These are phyloP conservation scores for Oxygymnocypris stewartii DNA, from an alignment of 2,113 vertebrate genomes.

Conservation along the genomic window DNA sequence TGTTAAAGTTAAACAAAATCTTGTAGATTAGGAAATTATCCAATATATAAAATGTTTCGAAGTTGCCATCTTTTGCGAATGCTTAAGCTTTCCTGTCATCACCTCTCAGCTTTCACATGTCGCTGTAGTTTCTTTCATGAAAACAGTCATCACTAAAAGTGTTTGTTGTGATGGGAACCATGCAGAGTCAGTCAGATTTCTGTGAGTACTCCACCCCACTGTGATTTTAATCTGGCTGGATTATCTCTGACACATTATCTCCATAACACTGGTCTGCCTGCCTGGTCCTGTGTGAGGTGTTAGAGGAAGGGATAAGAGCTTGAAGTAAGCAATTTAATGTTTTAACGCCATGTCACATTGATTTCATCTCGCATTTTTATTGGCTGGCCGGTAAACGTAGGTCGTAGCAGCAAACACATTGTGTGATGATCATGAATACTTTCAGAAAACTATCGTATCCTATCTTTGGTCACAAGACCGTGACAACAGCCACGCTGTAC, in stretches of 20 bases:
- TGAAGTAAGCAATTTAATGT: too few species aligned
- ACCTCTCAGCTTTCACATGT: background rate
- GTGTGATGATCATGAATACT: too few species aligned
- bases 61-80: background rate
- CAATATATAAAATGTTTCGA: background rate
- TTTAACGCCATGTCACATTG: too few species aligned
- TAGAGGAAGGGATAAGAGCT: too few species aligned
- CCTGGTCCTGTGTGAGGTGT: slow-evolving; percentile 27
- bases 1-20: background rate
- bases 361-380: too few species aligned
- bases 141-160: background rate
- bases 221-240: slow-evolving; percentile 44
- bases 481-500: too few species aligned
- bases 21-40: background rate
- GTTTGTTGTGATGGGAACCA: background rate
- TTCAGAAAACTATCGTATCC: too few species aligned
- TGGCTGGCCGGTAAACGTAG: too few species aligned
- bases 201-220: slow-evolving; percentile 35
- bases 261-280: background rate
- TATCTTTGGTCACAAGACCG: too few species aligned
- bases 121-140: background rate
- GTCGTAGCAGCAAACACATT: too few species aligned
- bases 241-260: slow-evolving; percentile 41
- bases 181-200: slow-evolving; percentile 11
- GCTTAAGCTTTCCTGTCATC: background rate